These are phyloP conservation scores for Drepanosiphum platanoidis DNA, from an alignment of 2,888 invertebrate genomes.

Conservation along the genomic window DNA sequence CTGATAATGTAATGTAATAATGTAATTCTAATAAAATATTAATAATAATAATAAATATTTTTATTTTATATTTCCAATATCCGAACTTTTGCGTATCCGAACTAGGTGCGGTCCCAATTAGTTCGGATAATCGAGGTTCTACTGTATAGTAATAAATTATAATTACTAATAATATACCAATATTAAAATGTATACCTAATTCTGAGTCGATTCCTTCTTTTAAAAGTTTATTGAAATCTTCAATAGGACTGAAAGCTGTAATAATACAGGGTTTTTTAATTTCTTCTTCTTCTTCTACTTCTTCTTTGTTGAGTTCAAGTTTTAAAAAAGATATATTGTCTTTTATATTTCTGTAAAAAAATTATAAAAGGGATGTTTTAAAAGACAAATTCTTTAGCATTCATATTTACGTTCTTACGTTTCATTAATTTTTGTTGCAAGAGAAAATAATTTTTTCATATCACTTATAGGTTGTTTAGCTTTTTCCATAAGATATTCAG, in stretches of 20 bases:
- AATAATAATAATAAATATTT: too few relatives aligned
- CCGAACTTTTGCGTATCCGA: too few relatives aligned
- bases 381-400: background rate
- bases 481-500: background rate
- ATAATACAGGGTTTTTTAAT: constrained; percentile 30
- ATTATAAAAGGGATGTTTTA: background rate
- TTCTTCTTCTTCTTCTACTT: background rate
- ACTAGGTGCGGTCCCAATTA: too few relatives aligned
- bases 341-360: background rate
- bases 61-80: too few relatives aligned
- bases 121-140: too few relatives aligned
- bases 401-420: constrained; percentile 32
- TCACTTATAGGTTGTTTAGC: constrained; percentile 9
- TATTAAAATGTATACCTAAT: constrained; percentile 18
- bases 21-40: too few relatives aligned
- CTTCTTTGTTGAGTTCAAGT: background rate
- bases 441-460: constrained; percentile 36
- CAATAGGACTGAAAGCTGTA: constrained; percentile 7
- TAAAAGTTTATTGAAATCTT: constrained; percentile 54
- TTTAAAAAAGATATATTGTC: background rate
- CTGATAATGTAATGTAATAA: too few relatives aligned
- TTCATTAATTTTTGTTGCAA: constrained; percentile 15
- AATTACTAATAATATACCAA: background rate
- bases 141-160: too few relatives aligned
- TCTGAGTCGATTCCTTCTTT: constrained; percentile 40